These are phyloP conservation scores for Lagorchestes hirsutus DNA, from an alignment of 2,797 vertebrate genomes.

Conservation along the genomic window DNA sequence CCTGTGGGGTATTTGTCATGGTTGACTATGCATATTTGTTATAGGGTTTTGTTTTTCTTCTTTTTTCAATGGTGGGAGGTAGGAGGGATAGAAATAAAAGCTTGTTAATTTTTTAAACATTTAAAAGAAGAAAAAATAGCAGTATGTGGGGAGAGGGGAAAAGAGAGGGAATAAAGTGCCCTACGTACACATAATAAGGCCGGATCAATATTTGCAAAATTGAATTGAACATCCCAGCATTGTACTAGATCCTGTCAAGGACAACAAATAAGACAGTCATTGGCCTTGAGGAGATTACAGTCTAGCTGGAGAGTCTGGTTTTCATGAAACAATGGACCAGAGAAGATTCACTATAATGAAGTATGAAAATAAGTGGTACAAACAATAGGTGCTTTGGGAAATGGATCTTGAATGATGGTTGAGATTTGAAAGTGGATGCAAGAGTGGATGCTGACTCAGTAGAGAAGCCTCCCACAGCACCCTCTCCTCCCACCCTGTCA, in stretches of 20 bases:
- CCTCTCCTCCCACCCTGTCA: background rate
- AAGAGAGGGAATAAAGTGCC: background rate
- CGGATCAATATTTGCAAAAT: background rate
- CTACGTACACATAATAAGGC: background rate
- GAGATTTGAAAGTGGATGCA: background rate
- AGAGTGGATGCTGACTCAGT: background rate
- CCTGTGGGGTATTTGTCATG: background rate
- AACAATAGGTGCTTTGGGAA: background rate
- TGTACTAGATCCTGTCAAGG: background rate
- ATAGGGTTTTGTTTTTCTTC: background rate
- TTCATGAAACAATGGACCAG: background rate
- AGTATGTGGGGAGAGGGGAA: background rate
- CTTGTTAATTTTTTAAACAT: background rate
- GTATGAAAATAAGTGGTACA: constrained; percentile 1
- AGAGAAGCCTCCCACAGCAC: background rate
- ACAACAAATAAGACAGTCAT: background rate
- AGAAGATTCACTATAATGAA: background rate
- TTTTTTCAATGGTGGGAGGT: background rate
- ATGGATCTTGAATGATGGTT: background rate
- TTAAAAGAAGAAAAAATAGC: background rate
- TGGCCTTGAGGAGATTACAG: constrained; percentile 21
- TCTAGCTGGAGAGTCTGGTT: background rate
- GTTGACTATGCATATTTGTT: background rate
- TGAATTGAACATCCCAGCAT: background rate
- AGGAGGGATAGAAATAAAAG: background rate